These are phyloP conservation scores for Carposina sasakii DNA, from an alignment of 1,140 invertebrate genomes.

Conservation along the genomic window DNA sequence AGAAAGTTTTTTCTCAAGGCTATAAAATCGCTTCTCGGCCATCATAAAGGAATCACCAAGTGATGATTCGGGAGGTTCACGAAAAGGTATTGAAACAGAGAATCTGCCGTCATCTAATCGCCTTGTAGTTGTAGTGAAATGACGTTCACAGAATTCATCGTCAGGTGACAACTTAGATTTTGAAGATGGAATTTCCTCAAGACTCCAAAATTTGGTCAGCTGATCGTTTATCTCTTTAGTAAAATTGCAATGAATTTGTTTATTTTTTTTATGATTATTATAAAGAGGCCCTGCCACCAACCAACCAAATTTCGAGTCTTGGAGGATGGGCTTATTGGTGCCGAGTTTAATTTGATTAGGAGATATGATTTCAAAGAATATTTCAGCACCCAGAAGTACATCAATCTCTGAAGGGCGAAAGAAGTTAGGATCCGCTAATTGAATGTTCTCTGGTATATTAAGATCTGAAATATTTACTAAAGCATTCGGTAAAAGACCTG, in stretches of 20 bases:
- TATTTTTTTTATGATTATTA: neutral
- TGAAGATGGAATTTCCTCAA: constrained; percentile 17
- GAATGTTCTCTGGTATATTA: too few relatives aligned
- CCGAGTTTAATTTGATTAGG: too few relatives aligned
- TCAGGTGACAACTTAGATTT: constrained; percentile 19
- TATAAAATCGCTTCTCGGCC: constrained; percentile 33
- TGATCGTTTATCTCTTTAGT: constrained; percentile 12
- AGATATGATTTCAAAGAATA: too few relatives aligned
- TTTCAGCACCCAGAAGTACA: too few relatives aligned
- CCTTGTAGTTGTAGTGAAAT: constrained; percentile 28
- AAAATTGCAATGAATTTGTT: constrained; percentile 9
- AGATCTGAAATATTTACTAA: too few relatives aligned
- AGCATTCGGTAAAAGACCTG: too few relatives aligned
- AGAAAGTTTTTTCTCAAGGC: constrained; percentile 32
- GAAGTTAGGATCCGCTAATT: too few relatives aligned
- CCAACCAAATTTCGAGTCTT: too few relatives aligned
- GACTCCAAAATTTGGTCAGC: constrained; percentile 26
- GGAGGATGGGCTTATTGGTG: too few relatives aligned
- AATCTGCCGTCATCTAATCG: constrained; percentile 31
- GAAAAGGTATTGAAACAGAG: constrained; percentile 40
- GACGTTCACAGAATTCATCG: constrained; percentile 29
- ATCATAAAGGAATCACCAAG: constrained; percentile 35
- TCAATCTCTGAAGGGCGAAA: too few relatives aligned
- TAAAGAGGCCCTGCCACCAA: too few relatives aligned
- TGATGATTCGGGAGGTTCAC: constrained; percentile 13